Base-by-base conservation (phyloP, 2,113 vertebrate species). In the Hirundichthys speculiger region DNA sequence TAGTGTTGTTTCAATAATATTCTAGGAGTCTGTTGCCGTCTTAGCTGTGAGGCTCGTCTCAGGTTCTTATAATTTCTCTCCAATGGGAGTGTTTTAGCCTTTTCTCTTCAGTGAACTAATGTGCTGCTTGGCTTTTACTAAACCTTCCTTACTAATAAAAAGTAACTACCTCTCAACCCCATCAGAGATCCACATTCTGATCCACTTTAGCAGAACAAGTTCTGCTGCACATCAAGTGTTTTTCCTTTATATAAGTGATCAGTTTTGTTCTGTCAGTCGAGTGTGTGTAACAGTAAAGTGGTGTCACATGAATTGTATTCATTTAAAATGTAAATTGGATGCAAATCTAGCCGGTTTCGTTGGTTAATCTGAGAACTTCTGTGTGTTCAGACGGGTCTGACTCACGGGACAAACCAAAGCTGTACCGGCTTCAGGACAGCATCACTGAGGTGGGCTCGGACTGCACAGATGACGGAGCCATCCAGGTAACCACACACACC, bases 361-460 rank as follows among this genome's bases (percentile, higher is more conserved):
- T 56, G 50, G 58, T 86, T 56, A 84, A n/a, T 22, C 20, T 43
- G 40, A 6, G 10, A 18, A 41, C 42, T 53, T 63, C 25, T 56
- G 49, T 69, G 61, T 46, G 41, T 75, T 0, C 85, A 99, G 98
- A 99, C 64, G 98, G 98, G 2, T 99, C 97, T 9, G 98, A 99
- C 89, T 98, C 97, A 24, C 93, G 96, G 82, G 98, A 99, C 86
- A 99, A 98, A 85, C 98, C 98, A 75, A 99, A 99, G 90, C 94
- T 99, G 13, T 99, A 99, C 87, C 93, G 97, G 71, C 94, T 99
- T n/a, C 96, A 99, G 39, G 86, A 94, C 75, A 99, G 96, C 66
- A 93, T 99, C 67, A 99, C 98, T 0, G 96, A 98, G 93, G 96
- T 99, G n/a, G 98, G 98, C 75, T 96, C 96, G 0, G 98, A 99